These are phyloP conservation scores for Schrankia costaestrigalis DNA, from an alignment of 2,888 invertebrate genomes.

Conservation along the genomic window DNA sequence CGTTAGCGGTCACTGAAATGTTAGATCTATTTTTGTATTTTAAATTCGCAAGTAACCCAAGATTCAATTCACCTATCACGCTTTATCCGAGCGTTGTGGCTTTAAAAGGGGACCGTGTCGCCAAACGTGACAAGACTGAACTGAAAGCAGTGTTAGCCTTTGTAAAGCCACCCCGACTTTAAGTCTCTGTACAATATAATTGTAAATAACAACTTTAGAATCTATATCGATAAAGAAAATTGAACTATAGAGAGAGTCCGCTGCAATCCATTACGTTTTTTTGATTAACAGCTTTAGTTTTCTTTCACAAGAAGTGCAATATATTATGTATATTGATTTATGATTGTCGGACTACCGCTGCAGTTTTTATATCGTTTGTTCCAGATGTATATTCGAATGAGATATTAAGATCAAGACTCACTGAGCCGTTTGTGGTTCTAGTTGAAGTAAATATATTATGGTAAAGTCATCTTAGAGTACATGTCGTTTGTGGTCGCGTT, in stretches of 20 bases:
- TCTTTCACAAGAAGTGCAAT: conserved; percentile 12
- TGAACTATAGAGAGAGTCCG: conserved; percentile 6
- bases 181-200: conserved; percentile 28
- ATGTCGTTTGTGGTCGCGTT: conserved; percentile 22
- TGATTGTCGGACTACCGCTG: conserved; percentile 2
- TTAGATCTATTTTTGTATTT: conserved; percentile 1
- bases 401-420: conserved; percentile 10
- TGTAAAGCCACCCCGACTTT: conserved; percentile 18
- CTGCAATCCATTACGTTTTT: conserved; percentile 18
- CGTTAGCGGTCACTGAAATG: neutral
- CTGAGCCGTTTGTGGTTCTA: conserved; percentile 18
- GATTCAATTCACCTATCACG: conserved; percentile 19
- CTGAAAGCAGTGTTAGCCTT: conserved; percentile 18
- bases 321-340: conserved; percentile 15
- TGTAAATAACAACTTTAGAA: conserved; percentile 25
- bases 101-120: conserved; percentile 13
- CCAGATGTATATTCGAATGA: conserved; percentile 11
- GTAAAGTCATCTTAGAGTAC: conserved; percentile 19
- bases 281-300: conserved; percentile 15
- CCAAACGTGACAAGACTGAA: conserved; percentile 15
- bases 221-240: conserved; percentile 16
- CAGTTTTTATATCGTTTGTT: neutral
- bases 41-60: conserved; percentile 4
- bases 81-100: conserved; percentile 4
- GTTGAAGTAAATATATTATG: conserved; percentile 14